Evolutionary conservation across 92 coral and sea anemone genomes (phyloP), one percentile per base, ranked within the genome.

Genomic region (Porites divaricata): DNA sequence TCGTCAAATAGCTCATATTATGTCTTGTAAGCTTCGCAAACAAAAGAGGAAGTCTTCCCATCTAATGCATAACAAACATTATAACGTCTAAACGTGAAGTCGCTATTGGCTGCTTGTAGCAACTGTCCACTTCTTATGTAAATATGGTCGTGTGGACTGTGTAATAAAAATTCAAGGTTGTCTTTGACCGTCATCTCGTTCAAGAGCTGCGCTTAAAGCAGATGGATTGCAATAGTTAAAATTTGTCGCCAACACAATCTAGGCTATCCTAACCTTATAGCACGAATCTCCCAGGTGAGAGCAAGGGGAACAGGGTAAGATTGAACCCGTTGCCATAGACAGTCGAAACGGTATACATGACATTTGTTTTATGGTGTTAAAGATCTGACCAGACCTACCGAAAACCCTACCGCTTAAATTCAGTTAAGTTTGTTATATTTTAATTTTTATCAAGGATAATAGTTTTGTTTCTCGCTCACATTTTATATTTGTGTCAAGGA

Each of bases 101-200:
- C 23, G 23, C 45, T 16, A 81, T 81, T 81, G 70, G 86, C 86
- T 72, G 78, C 19, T 72, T 61, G 61, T 10, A n/a, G 62, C 71
- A 35, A 81, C 69, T 72, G 86, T 71, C 68, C 86, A 79, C 65
- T 81, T 72, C 70, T 81, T 71, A 81, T 81, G 86, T 71, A 81
- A 81, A 81, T 81, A 61, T 79, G 86, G 61, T 53, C 75, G 75
- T 19, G 21, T 74, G 16, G 50, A 28, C 53, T 80, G 68, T 53
- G 61, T 22, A 56, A 73, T 73, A 53, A 52, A 53, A 52, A 54
- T 67, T 53, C 17, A 67, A 80, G 67, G 84, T 53, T 67, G 84
- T 57, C 45, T 49, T 61, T 41, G 52, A 67, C 59, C 67, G 28
- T 67, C 75, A 67, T 56, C 73, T 35, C 41, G 25, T 19, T 80